These are phyloP conservation scores for Crotophaga sulcirostris DNA, from an alignment of 2,113 vertebrate species.

Conservation along the genomic window DNA sequence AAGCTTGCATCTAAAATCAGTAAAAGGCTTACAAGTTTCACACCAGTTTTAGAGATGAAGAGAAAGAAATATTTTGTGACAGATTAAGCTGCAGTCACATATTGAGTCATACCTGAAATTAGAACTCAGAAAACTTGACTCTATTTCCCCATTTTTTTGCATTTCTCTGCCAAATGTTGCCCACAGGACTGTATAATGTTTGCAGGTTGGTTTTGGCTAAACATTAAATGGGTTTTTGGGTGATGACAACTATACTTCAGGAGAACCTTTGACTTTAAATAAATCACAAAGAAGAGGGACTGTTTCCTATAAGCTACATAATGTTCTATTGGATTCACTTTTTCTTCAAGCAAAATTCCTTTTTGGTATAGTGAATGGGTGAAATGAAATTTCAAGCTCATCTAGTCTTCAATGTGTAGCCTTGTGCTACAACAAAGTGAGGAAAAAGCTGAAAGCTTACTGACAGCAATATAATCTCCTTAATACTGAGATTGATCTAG, in stretches of 20 bases:
- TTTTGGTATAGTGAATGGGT: neutral
- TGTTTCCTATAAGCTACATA: neutral
- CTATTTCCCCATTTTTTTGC: neutral
- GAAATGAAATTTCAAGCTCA: neutral
- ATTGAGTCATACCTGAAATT: neutral
- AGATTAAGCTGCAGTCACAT: neutral
- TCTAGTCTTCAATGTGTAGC: neutral
- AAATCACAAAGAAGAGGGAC: neutral
- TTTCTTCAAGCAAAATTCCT: neutral
- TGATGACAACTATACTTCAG: neutral
- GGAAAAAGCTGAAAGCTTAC: neutral
- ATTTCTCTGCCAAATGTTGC: neutral
- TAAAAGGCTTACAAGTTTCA: neutral
- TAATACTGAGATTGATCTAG: slow-evolving; percentile 20
- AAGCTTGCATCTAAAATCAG: neutral
- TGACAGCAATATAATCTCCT: slow-evolving; percentile 24
- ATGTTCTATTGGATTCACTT: neutral
- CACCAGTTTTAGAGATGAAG: neutral
- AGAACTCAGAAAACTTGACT: neutral
- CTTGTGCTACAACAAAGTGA: neutral
- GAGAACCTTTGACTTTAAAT: neutral
- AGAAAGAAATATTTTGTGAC: neutral
- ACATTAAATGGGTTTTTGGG: neutral
- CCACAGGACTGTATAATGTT: neutral
- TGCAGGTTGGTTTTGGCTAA: neutral